These are phyloP conservation scores for Aplysina aerophoba DNA, from an alignment of 37 sponge, comb jelly and placozoan species.

Conservation along the genomic window DNA sequence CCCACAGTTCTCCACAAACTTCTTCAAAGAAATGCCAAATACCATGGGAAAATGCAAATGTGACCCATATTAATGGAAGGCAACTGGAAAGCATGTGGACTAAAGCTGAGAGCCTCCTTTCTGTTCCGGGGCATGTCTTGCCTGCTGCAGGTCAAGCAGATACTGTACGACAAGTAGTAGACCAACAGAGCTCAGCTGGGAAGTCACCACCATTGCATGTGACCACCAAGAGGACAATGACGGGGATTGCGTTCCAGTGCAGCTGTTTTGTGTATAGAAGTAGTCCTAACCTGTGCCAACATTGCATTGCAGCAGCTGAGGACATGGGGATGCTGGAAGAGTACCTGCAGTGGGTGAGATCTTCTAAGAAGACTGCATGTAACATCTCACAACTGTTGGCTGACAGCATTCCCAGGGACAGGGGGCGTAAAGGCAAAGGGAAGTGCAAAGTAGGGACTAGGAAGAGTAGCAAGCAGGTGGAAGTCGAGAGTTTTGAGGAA, in stretches of 20 bases:
- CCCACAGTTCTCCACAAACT: background rate
- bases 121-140: conserved; percentile 2
- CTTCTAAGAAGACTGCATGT: conserved; percentile 2
- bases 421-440: background rate
- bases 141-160: conserved; percentile 14
- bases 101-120: conserved; percentile 15
- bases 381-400: conserved; percentile 18
- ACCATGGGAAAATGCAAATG: background rate
- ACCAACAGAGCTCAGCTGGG: background rate
- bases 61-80: background rate
- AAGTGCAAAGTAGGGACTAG: background rate
- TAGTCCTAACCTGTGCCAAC: conserved; percentile 3
- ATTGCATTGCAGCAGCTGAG: conserved; percentile 20
- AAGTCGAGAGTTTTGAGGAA: too few species aligned
- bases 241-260: background rate
- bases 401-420: background rate
- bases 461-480: background rate
- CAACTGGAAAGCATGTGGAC: conserved; percentile 10
- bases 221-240: background rate
- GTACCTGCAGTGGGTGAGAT: conserved; percentile 27
- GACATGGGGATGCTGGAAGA: conserved; percentile 13
- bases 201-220: conserved; percentile 9
- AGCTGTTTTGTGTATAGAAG: conserved; percentile 6
- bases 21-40: background rate
- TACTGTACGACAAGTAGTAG: conserved; percentile 10